phyloP scores from a whole-genome alignment of 2,797 vertebrate genomes.

The Liparis tanakae region DNA sequence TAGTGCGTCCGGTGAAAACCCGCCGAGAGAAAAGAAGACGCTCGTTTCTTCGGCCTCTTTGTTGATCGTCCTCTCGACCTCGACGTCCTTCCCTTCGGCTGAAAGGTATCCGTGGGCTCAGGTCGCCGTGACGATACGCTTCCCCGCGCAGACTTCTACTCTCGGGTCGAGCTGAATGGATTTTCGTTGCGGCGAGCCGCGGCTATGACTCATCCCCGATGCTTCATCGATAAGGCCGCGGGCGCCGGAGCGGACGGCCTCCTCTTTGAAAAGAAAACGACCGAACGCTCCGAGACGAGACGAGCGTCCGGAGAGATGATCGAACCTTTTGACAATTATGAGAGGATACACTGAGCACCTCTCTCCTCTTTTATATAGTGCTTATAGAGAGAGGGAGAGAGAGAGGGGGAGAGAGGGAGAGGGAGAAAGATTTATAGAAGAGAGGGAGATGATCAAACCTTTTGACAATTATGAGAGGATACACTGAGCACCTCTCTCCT shows the following conservation, averaged over 20 bases:
- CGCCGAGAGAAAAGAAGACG: slow-evolving; percentile 3
- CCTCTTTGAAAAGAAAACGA: slow-evolving; percentile 59
- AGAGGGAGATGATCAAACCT: no score
- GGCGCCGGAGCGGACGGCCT: slow-evolving; percentile 72
- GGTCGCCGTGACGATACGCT: slow-evolving; percentile 65
- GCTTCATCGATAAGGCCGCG: slow-evolving; percentile 78
- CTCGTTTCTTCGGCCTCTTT: slow-evolving; percentile 7
- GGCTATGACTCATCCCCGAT: slow-evolving; percentile 80
- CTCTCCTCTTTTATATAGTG: no score
- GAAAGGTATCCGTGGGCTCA: slow-evolving; percentile 61
- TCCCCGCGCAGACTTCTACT: slow-evolving; percentile 71
- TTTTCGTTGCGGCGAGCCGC: slow-evolving; percentile 78
- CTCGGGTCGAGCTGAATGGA: slow-evolving; percentile 75
- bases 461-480: no score
- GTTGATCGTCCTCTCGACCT: slow-evolving; percentile 62
- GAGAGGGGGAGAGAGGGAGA: no score
- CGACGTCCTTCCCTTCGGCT: slow-evolving; percentile 60
- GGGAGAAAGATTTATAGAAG: no score
- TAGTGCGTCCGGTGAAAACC: not conserved
- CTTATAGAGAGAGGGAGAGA: no score
- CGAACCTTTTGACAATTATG: not conserved
- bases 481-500: no score
- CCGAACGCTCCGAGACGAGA: slow-evolving; percentile 36
- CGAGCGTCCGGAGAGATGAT: slow-evolving; percentile 12
- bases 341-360: no score